Conservation (phyloP, 1,140 invertebrate genomes). For the Aleiodes sp. region DNA sequence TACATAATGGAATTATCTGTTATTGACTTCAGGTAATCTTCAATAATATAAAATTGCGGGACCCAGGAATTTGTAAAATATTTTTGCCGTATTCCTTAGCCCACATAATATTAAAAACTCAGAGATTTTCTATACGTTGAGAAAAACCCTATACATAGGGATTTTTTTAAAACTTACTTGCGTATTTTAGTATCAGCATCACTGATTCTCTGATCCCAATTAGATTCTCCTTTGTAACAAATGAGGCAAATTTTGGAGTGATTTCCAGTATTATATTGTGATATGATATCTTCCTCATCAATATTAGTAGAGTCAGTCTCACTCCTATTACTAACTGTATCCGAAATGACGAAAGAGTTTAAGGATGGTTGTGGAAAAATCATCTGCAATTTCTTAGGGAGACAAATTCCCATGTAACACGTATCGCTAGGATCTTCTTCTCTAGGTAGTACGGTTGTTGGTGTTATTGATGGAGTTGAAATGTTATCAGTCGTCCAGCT, state of each 20-base stretch:
- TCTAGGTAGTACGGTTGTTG: constrained; percentile 39
- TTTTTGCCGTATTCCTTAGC: too few species aligned
- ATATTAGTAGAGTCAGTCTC: constrained; percentile 49
- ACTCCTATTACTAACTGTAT: constrained; percentile 43
- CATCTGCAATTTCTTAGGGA: constrained; percentile 74
- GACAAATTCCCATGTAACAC: constrained; percentile 81
- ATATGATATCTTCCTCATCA: constrained; percentile 52
- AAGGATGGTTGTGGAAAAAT: constrained; percentile 72
- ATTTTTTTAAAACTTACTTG: constrained; percentile 43
- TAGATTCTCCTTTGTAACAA: constrained; percentile 49
- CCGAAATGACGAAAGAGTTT: constrained; percentile 43
- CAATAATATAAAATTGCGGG: too few species aligned
- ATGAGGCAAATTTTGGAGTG: constrained; percentile 56
- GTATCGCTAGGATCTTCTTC: constrained; percentile 54
- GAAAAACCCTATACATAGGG: neutral
- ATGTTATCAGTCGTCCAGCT: constrained; percentile 57
- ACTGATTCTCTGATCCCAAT: constrained; percentile 33
- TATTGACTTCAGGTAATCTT: too few species aligned
- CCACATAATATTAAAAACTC: too few species aligned
- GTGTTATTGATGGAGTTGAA: constrained; percentile 49
- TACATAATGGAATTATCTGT: too few species aligned
- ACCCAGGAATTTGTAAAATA: too few species aligned
- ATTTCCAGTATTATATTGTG: constrained; percentile 51
- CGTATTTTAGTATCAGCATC: constrained; percentile 52
- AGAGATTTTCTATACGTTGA: too few species aligned